A percentile compares a stretch with the other conserved stretches of the same genome.
Evolutionary conservation across 1,140 invertebrate genomes (phyloP).

Genomic region (Mycetomoellerius zeteki): DNA sequence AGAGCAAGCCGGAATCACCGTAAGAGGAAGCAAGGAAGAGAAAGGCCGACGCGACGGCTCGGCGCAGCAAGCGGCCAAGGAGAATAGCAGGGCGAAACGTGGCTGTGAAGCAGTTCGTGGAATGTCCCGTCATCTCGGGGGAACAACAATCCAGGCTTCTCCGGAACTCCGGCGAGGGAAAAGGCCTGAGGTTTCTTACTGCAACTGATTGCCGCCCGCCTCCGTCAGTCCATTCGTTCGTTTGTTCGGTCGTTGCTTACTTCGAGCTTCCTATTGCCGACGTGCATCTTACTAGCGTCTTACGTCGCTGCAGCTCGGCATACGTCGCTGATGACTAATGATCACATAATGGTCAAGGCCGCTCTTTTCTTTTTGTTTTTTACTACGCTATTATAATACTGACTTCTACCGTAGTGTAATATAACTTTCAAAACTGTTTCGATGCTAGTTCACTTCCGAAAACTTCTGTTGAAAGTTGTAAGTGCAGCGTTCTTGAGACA

Average conservation of each 20-base stretch:
- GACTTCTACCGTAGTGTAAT: background rate
- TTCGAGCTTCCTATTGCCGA: slow-evolving; percentile 26
- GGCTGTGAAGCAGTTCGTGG: slow-evolving; percentile 77
- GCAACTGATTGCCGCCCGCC: slow-evolving; percentile 66
- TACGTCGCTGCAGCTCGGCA: slow-evolving; percentile 30
- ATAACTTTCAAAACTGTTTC: background rate
- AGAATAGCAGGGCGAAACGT: slow-evolving; percentile 20
- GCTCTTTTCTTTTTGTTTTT: slow-evolving; percentile 26
- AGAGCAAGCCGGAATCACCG: background rate
- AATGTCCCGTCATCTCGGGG: slow-evolving; percentile 80
- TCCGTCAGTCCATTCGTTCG: slow-evolving; percentile 56
- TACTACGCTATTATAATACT: background rate
- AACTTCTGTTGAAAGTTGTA: background rate
- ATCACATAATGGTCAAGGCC: slow-evolving; percentile 44
- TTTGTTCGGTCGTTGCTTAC: slow-evolving; percentile 53
- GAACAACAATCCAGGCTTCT: slow-evolving; percentile 81
- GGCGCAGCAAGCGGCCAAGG: slow-evolving; percentile 1
- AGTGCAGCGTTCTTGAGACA: background rate
- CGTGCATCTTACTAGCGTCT: background rate
- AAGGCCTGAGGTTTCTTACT: slow-evolving; percentile 60
- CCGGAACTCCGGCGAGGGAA: slow-evolving; percentile 77
- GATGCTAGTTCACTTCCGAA: background rate
- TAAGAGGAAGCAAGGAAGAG: background rate
- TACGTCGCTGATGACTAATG: background rate
- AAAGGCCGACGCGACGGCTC: background rate